phyloP scores from a whole-genome alignment of 2,113 vertebrate genomes.

The Thamnaconus septentrionalis region DNA sequence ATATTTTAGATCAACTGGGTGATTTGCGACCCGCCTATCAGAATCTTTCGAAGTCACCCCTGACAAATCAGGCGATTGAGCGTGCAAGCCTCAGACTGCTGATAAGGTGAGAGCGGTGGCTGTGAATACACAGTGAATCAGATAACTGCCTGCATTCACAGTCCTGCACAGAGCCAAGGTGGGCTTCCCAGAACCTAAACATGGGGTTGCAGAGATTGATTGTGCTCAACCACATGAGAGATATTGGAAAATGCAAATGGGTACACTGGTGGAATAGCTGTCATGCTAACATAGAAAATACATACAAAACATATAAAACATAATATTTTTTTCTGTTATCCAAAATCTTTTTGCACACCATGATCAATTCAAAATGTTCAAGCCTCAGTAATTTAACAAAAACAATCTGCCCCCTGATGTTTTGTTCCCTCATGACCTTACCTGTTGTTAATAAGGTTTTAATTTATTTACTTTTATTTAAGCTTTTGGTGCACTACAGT shows the following conservation, averaged over 20 bases:
- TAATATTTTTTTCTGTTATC: too few species aligned
- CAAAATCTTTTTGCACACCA: too few species aligned
- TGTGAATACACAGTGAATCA: constrained; percentile 59
- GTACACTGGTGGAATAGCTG: constrained; percentile 4
- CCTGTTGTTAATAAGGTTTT: too few species aligned
- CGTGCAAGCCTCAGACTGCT: constrained; percentile 76
- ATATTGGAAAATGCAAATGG: constrained; percentile 13
- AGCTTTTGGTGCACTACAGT: too few species aligned
- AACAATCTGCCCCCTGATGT: too few species aligned
- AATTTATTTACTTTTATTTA: too few species aligned
- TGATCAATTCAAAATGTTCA: too few species aligned
- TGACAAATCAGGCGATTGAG: constrained; percentile 80
- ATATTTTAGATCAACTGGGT: constrained; percentile 85
- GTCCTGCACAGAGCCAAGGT: constrained; percentile 28
- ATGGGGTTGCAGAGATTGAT: constrained; percentile 29
- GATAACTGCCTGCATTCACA: constrained; percentile 58
- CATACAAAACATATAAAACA: too few species aligned
- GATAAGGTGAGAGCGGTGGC: constrained; percentile 70
- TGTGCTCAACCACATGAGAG: background rate
- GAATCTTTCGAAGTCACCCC: constrained; percentile 79
- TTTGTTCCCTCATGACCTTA: too few species aligned
- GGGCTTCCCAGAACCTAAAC: constrained; percentile 19
- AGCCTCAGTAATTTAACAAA: too few species aligned
- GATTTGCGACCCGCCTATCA: constrained; percentile 80
- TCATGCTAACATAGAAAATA: too few species aligned